A percentile compares a stretch with the other conserved stretches of the same genome.
Conservation (phyloP, 2,113 vertebrate genomes). For the Spea multiplicata region DNA sequence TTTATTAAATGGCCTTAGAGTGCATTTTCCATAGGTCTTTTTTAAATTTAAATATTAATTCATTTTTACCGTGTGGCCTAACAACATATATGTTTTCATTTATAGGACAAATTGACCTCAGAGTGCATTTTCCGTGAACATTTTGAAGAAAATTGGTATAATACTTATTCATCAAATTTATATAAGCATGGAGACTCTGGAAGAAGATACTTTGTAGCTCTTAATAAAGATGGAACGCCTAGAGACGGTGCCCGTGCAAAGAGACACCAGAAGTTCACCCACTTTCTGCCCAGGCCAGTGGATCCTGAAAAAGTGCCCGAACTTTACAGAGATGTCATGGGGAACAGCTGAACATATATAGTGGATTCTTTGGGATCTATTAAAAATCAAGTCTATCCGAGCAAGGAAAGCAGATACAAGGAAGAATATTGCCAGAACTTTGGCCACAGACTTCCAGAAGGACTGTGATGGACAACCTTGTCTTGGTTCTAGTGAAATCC, state of each 20-base stretch:
- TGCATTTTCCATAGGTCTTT: too few relatives aligned
- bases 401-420: conserved; percentile 7
- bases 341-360: conserved; percentile 76
- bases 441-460: conserved; percentile 23
- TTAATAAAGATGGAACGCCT: conserved; percentile 94
- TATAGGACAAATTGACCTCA: conserved; percentile 86
- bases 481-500: conserved; percentile 41
- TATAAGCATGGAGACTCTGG: conserved; percentile 93
- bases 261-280: conserved; percentile 96
- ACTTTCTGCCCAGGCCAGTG: conserved; percentile 94
- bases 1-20: too few relatives aligned
- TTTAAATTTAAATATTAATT: not conserved
- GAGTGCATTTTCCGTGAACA: conserved; percentile 97
- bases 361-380: conserved; percentile 44
- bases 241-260: conserved; percentile 92
- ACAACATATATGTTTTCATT: conserved; percentile 17
- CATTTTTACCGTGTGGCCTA: not conserved
- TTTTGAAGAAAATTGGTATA: conserved; percentile 99
- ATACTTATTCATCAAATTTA: conserved; percentile 95
- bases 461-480: conserved; percentile 23
- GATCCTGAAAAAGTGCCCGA: conserved; percentile 94
- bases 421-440: conserved; percentile 43
- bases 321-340: conserved; percentile 87
- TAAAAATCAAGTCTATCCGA: conserved; percentile 48
- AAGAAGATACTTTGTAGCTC: conserved; percentile 89